Evolutionary conservation across 2,888 invertebrate species (phyloP), one percentile per base, ranked within the genome.

Genomic region (Lampropteryx suffumata): DNA sequence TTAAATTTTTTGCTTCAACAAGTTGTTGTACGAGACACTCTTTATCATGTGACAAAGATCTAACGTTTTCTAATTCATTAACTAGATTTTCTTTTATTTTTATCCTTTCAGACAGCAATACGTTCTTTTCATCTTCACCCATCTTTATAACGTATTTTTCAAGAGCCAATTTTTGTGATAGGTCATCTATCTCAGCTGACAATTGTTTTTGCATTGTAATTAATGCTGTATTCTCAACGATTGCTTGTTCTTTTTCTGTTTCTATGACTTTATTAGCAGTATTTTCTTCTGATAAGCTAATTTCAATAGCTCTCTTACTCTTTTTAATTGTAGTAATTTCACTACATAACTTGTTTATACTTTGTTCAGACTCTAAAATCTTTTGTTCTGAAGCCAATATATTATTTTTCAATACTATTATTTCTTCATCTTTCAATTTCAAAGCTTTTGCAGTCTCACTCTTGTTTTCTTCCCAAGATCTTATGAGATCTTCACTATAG

Each of bases 21-120:
- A 76, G 52, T 28, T 77, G 69, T 48, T 74, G 71, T 0, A 67
- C 67, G 4, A 81, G 64, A 55, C 66, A 70, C 51, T 76, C 71
- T 47, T 70, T 76, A 44, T 71, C 64, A 49, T 71, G 61, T 26
- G 57, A 36, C 26, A 61, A 51, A 50, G 28, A 51, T 29, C 53
- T 53, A 9, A 55, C 53, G 9, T 57, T 43, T 36, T 56, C 37
- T 12, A 57, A 55, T 50, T 67, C 64, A 37, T 69, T 58, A n/a
- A 40, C 27, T 32, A 69, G 41, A 35, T 64, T 50, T 17, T 50
- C 53, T 35, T 61, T 58, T 1, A 62, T 50, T 33, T 52, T 41
- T 47, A 57, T 47, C 12, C 63, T 66, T 58, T 57, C 55, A 40
- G 53, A 26, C 1, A 57, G 14, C 28, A 59, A 10, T 13, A 34